phyloP scores from a whole-genome alignment of 2,888 invertebrate genomes.

The Reticulitermes lucifugus region DNA sequence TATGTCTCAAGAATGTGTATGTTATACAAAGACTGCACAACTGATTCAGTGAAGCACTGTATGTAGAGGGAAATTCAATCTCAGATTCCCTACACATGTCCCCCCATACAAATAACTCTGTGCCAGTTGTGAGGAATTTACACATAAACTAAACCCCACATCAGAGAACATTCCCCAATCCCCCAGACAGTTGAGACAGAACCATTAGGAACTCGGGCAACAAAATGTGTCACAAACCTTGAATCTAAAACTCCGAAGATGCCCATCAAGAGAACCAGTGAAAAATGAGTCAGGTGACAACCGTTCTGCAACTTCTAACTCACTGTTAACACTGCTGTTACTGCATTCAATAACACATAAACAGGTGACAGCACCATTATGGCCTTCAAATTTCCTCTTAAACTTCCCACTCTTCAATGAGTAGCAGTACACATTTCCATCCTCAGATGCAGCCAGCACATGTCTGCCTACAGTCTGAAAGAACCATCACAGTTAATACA shows the following conservation, averaged over 20 bases:
- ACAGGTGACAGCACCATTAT: constrained; percentile 72
- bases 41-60: too few relatives aligned
- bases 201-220: too few relatives aligned
- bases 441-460: constrained; percentile 73
- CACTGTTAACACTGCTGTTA: constrained; percentile 21
- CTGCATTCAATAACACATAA: constrained; percentile 65
- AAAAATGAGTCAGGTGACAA: constrained; percentile 67
- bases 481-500: too few relatives aligned
- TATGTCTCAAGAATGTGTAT: too few relatives aligned
- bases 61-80: too few relatives aligned
- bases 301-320: constrained; percentile 58
- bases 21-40: too few relatives aligned
- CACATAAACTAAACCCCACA: too few relatives aligned
- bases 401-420: constrained; percentile 67
- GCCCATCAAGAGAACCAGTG: constrained; percentile 73
- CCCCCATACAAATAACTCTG: too few relatives aligned
- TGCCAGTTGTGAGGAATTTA: too few relatives aligned
- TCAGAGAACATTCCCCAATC: too few relatives aligned
- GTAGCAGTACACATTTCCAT: constrained; percentile 74
- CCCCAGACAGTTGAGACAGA: too few relatives aligned
- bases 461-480: constrained; percentile 70
- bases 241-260: constrained; percentile 71
- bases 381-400: constrained; percentile 69
- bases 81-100: too few relatives aligned
- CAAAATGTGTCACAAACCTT: constrained; percentile 62